Percentiles rank a stretch among this genome's conserved stretches.
Evolutionary conservation across 2,113 vertebrate species (phyloP).

Genomic region (Hippocampus barbouri): DNA sequence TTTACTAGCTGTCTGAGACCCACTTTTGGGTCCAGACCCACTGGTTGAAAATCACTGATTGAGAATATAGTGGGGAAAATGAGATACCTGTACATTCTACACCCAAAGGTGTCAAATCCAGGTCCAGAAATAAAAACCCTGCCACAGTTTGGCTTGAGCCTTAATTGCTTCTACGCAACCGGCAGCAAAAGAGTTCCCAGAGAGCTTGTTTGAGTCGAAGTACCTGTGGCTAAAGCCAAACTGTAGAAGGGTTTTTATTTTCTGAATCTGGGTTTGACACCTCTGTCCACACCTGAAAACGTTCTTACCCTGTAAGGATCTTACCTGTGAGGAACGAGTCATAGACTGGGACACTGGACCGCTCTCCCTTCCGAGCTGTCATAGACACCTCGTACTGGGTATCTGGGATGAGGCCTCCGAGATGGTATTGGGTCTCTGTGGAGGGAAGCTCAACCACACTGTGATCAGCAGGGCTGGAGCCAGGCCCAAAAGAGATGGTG

Average conservation of each 20-base stretch:
- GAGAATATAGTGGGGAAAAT: background rate
- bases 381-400: conserved; percentile 87
- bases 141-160: too few relatives aligned
- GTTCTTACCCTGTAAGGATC: background rate
- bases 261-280: too few relatives aligned
- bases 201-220: too few relatives aligned
- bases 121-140: too few relatives aligned
- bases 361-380: conserved; percentile 75
- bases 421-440: conserved; percentile 86
- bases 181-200: too few relatives aligned
- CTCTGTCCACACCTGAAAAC: background rate
- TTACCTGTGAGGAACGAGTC: conserved; percentile 88
- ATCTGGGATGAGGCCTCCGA: conserved; percentile 83
- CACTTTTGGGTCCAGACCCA: too few relatives aligned
- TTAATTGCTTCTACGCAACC: too few relatives aligned
- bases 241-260: too few relatives aligned
- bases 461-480: conserved; percentile 72
- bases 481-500: conserved; percentile 81
- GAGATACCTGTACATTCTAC: background rate
- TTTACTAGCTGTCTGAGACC: too few relatives aligned
- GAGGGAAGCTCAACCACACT: conserved; percentile 79
- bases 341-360: conserved; percentile 78
- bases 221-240: too few relatives aligned
- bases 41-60: background rate
- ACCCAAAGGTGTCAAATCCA: too few relatives aligned